These are phyloP conservation scores for Enteromius afrohamiltoni DNA, from an alignment of 2,797 vertebrate species.

Conservation along the genomic window DNA sequence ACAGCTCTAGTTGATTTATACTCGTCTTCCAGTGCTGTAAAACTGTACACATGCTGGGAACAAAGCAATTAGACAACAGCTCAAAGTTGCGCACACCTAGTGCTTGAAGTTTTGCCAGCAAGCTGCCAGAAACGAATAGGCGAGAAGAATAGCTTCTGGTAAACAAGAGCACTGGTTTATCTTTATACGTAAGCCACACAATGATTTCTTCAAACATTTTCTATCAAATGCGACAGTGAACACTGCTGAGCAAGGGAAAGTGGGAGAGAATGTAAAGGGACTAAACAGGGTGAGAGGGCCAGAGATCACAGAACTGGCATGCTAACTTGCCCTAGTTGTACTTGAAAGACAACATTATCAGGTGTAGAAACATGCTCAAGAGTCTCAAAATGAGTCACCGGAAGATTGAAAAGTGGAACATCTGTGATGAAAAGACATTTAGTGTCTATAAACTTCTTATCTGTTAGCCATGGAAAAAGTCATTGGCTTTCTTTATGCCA, in stretches of 20 bases:
- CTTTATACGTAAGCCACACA: slow-evolving; percentile 24
- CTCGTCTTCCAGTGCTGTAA: slow-evolving; percentile 53
- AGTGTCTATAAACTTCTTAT: slow-evolving; percentile 63
- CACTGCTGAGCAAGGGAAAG: slow-evolving; percentile 9
- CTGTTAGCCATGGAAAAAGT: slow-evolving; percentile 34
- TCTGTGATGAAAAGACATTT: slow-evolving; percentile 51
- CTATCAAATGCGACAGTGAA: slow-evolving; percentile 27
- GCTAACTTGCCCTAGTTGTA: slow-evolving; percentile 48
- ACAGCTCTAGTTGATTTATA: slow-evolving; percentile 58
- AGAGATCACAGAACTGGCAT: slow-evolving; percentile 44
- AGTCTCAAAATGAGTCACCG: slow-evolving; percentile 57
- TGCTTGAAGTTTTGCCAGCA: slow-evolving; percentile 14
- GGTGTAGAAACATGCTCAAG: slow-evolving; percentile 49
- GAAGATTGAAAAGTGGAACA: slow-evolving; percentile 46
- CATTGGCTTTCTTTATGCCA: slow-evolving; percentile 14
- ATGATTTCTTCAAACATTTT: slow-evolving; percentile 16
- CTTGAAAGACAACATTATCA: slow-evolving; percentile 58
- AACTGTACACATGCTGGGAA: slow-evolving; percentile 60
- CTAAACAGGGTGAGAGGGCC: slow-evolving; percentile 27
- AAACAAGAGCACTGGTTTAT: slow-evolving; percentile 46
- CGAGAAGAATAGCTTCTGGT: slow-evolving; percentile 9
- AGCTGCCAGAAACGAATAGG: slow-evolving; percentile 5
- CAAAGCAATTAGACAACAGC: slow-evolving; percentile 54
- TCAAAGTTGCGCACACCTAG: slow-evolving; percentile 13
- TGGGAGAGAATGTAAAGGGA: slow-evolving; percentile 52